Evolutionary conservation across 2,113 vertebrate species (phyloP), one percentile per base, ranked within the genome.

Genomic region (Sisor rabdophorus): DNA sequence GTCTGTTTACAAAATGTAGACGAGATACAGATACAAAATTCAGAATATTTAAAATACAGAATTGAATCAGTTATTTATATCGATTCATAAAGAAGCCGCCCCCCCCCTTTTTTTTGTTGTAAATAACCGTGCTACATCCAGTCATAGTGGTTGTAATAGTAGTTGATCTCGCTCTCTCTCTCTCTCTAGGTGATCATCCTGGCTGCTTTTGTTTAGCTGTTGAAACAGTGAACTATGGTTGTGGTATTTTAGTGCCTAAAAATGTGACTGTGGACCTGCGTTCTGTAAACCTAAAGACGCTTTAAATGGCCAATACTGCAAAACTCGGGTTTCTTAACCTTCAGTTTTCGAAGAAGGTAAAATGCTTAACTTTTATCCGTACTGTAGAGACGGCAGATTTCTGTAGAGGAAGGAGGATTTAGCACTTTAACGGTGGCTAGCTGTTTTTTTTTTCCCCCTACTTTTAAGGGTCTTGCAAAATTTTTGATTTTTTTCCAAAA

Each of bases 401-500:
- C 30, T 60, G 40, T 78, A 68, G 20, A 48, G 52, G 70, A 70
- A 78, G 52, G 50, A 76, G 20, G 40, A 72, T 81, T 77, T 77
- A 84, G 82, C 79, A 84, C 82, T 86, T 86, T 82, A 84, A 63
- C 73, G 7, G 52, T 65, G n/a, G 54, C 60, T 81, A 79, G 77
- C 60, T 81, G 74, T 82, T 79, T 54, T 76, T 73, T 64, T 32
- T 83, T 68, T 59, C 30, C 26, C 52, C 65, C 71, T 24, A 50
- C 22, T 40, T 71, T 73, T 48, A 75, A 78, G 71, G 22, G 17
- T 73, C 28, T 28, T 59, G 67, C 65, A 55, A 71, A 48, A 50
- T 52, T 17, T 28, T 9, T 17, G 8, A 17, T 40, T 2, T 76
- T 69, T 26, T 50, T 75, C 56, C 69, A 30, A 61, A 47, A 59